Base-by-base conservation (phyloP, 2,888 invertebrate genomes). In the Polymixis flavicincta region DNA sequence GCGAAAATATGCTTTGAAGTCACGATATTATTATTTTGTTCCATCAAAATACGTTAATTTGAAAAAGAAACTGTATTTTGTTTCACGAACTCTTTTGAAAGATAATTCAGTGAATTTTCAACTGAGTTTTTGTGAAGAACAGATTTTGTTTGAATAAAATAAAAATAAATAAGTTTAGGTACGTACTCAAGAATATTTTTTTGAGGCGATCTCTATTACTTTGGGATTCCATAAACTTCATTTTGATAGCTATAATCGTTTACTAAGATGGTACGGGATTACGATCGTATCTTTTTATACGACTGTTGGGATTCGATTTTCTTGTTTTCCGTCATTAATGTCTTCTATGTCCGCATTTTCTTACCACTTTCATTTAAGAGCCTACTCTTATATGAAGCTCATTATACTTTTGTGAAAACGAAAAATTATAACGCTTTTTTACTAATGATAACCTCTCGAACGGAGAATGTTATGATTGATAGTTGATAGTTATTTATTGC, bases 221-320 rank as follows among this genome's bases (percentile, higher is more conserved):
- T 13, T 19, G 45, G 28, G 42, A 28, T 65, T 25, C 65, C 22
- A 66, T 80, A 73, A 83, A 78, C 9, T 76, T 70, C 63, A 69
- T 73, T 61, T 66, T 70, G 61, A 63, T 71, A 11, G 61, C 70
- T 78, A 22, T 67, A 80, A 76, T 60, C 69, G 59, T 76, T 55
- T 57, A 63, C 66, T 73, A 54, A 83, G 83, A 83, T 45, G 61
- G 57, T 19, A n/a, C 28, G 63, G 45, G 25, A 72, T 83, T 50
- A 61, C 55, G 73, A 73, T 67, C 72, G 66, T 70, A 70, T 70
- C 66, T 59, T 78, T 81, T 83, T 83, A 78, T 78, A 68, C 55
- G 76, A 32, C 59, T 48, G 59, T 72, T 59, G 80, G 76, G 72
- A 79, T 64, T 52, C 79, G 55, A 57, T 79, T 76, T 59, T 65